Base-by-base conservation (phyloP, 2,113 vertebrate genomes). In the Ptilonorhynchus violaceus region DNA sequence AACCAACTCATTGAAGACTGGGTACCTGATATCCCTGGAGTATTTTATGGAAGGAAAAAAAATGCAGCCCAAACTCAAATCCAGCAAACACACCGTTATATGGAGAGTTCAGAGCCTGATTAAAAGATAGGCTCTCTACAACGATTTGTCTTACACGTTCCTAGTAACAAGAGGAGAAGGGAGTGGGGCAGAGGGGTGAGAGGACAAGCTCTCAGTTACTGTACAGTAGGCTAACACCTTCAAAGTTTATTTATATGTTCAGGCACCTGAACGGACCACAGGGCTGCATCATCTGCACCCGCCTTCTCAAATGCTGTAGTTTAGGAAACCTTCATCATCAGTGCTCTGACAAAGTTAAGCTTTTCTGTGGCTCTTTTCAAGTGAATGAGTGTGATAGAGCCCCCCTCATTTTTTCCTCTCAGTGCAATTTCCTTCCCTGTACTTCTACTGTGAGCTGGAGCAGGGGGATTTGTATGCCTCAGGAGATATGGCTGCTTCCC, bases 11-110 rank as follows among this genome's bases (percentile, higher is more conserved):
- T 97, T 98, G 97, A 98, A 84, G 94, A 89, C 68, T 13, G 82
- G 91, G 89, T 97, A 97, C 92, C 97, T 98, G 98, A 98, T 98
- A 97, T 96, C 97, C 97, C 98, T 97, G 94, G 96, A 93, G 96
- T 92, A 95, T 97, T 97, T 96, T 96, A 93, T 83, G 94, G 72
- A 94, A 67, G 56, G 22, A 85, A 87, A 88, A 94, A 92, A 96
- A 97, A 85, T n/a, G 69, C 86, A 94, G 63, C 82, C 64, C 69
- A 87, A 94, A 92, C 93, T 94, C 56, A 63, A 92, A 95, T 31
- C 89, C 64, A 96, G 86, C 80, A 97, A 97, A 93, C 83, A 96
- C 94, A 91, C 11, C 2, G 88, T 97, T 96, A 96, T 95, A 87
- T 50, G 66, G 55, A 89, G 93, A 92, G 85, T 92, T 92, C 73